A percentile compares a stretch with the other conserved stretches of the same genome.
Evolutionary conservation across 2,797 vertebrate genomes (phyloP).

Genomic region (Australoheros facetus): DNA sequence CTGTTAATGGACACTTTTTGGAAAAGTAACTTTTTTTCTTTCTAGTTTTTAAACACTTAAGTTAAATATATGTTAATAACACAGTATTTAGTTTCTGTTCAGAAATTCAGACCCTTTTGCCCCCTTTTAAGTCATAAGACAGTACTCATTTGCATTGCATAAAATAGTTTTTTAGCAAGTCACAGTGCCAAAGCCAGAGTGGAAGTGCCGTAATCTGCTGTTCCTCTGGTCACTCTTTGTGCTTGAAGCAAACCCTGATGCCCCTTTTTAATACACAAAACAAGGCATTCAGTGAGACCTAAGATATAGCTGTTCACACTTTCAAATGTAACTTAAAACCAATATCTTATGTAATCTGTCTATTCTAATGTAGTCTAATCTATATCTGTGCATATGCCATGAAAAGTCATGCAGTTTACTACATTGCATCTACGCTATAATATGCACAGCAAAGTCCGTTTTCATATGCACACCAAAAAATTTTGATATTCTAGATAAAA

Average conservation of each 20-base stretch:
- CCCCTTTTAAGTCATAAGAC: neutral
- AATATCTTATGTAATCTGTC: neutral
- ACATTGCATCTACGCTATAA: neutral
- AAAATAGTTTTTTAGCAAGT: neutral
- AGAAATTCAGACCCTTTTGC: neutral
- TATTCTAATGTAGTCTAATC: neutral
- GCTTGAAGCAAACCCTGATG: neutral
- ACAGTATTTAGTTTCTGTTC: neutral
- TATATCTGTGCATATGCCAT: neutral
- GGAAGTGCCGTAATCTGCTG: neutral
- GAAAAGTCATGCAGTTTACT: constrained; percentile 11
- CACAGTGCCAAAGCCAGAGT: neutral
- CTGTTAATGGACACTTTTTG: constrained; percentile 23
- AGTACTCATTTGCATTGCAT: neutral
- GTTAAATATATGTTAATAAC: neutral
- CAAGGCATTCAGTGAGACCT: neutral
- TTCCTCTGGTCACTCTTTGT: neutral
- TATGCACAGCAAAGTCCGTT: constrained; percentile 1
- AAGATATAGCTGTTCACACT: neutral
- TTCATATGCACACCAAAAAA: neutral
- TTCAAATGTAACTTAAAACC: neutral
- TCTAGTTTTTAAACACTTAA: neutral
- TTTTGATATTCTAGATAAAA: constrained; percentile 4
- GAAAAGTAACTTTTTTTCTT: neutral
- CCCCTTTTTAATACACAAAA: neutral